phyloP scores from a whole-genome alignment of 2,113 vertebrate genomes.

The Daubentonia madagascariensis region DNA sequence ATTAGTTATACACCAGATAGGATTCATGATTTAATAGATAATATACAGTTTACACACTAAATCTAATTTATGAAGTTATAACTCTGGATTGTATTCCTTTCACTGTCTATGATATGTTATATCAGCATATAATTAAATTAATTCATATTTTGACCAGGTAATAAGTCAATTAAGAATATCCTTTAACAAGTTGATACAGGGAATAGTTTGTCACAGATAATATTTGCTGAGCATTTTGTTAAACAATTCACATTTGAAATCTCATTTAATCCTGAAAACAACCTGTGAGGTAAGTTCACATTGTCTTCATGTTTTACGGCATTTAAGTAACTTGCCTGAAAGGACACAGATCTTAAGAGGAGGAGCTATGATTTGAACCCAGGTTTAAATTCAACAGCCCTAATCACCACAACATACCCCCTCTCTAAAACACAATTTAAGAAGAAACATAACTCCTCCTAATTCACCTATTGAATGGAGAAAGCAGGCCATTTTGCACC shows the following conservation, averaged over 20 bases:
- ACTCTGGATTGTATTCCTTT: not conserved
- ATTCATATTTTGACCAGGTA: not conserved
- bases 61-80: not conserved
- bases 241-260: not conserved
- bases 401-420: not conserved
- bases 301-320: not conserved
- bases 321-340: not conserved
- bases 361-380: not conserved
- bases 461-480: not conserved
- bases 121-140: not conserved
- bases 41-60: not conserved
- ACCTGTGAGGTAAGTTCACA: not conserved
- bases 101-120: not conserved
- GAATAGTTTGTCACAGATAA: not conserved
- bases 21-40: not conserved
- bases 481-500: not conserved
- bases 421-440: not conserved
- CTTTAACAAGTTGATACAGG: not conserved
- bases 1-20: not conserved
- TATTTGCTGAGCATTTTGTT: not conserved
- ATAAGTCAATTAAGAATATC: constrained; percentile 10
- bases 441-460: not conserved
- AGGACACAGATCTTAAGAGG: not conserved
- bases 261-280: not conserved
- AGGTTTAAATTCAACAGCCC: not conserved